These are phyloP conservation scores for Cetoscarus ocellatus DNA, from an alignment of 2,797 vertebrate genomes.

Conservation along the genomic window DNA sequence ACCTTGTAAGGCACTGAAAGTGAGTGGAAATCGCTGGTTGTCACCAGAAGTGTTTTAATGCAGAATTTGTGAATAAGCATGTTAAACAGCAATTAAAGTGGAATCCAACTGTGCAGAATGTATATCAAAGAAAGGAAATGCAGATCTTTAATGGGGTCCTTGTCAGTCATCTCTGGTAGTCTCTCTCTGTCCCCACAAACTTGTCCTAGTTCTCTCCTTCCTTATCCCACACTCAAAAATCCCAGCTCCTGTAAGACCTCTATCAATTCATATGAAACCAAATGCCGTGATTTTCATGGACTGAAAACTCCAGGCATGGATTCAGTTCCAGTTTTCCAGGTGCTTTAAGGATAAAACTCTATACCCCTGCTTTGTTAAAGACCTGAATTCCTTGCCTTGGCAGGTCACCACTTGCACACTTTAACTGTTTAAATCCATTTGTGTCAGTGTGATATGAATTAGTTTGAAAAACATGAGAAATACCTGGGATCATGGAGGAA, in stretches of 20 bases:
- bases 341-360: slow-evolving; percentile 43
- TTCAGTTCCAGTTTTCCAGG: slow-evolving; percentile 19
- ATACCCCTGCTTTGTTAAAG: slow-evolving; percentile 14
- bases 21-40: no score
- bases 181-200: no score
- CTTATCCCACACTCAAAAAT: slow-evolving; percentile 31
- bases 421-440: slow-evolving; percentile 31
- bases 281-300: slow-evolving; percentile 38
- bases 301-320: slow-evolving; percentile 28
- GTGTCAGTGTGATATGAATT: slow-evolving; percentile 20
- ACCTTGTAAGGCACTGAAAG: no score
- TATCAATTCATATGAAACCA: slow-evolving; percentile 37
- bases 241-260: slow-evolving; percentile 9
- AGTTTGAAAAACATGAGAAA: slow-evolving; percentile 25
- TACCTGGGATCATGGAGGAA: slow-evolving; percentile 27
- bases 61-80: no score
- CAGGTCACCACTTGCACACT: slow-evolving; percentile 20
- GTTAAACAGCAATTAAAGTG: no score
- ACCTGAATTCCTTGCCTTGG: slow-evolving; percentile 38
- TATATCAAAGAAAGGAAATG: no score
- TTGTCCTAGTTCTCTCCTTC: slow-evolving; percentile 14
- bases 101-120: no score
- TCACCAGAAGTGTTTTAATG: no score
- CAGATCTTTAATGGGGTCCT: neutral
- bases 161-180: neutral